Percentiles rank a stretch among this genome's conserved stretches.
Conservation (phyloP, 2,888 invertebrate genomes). For the Hetaerina titia region DNA sequence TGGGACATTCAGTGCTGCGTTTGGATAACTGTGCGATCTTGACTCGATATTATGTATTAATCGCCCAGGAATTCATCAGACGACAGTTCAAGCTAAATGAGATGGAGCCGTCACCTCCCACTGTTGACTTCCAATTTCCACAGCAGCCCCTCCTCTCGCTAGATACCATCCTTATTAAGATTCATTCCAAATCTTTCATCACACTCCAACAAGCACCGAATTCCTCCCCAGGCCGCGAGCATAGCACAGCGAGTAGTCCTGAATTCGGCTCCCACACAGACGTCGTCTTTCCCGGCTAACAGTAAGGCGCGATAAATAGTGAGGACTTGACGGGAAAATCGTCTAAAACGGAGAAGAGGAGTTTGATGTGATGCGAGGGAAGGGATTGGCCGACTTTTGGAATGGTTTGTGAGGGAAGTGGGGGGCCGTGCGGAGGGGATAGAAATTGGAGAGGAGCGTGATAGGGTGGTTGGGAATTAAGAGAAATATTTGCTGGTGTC, state of each 20-base stretch:
- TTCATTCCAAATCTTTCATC: conserved; percentile 16
- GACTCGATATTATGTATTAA: neutral
- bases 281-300: neutral
- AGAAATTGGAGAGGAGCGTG: neutral
- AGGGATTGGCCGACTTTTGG: neutral
- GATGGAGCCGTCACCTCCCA: neutral
- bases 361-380: no score
- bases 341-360: neutral
- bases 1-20: no score
- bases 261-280: no score
- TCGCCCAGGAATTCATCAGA: neutral
- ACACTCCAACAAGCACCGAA: neutral
- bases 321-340: neutral
- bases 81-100: neutral
- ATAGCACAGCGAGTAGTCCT: no score
- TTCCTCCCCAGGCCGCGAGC: neutral
- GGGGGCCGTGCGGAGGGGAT: neutral
- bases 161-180: conserved; percentile 3
- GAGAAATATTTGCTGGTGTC: neutral
- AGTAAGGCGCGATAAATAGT: neutral
- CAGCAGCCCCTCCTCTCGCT: neutral
- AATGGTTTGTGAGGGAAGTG: neutral
- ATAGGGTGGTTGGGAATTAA: neutral
- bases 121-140: neutral
- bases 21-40: neutral